phyloP scores from a whole-genome alignment of 2,113 vertebrate genomes.

The Chascanopsetta lugubris region DNA sequence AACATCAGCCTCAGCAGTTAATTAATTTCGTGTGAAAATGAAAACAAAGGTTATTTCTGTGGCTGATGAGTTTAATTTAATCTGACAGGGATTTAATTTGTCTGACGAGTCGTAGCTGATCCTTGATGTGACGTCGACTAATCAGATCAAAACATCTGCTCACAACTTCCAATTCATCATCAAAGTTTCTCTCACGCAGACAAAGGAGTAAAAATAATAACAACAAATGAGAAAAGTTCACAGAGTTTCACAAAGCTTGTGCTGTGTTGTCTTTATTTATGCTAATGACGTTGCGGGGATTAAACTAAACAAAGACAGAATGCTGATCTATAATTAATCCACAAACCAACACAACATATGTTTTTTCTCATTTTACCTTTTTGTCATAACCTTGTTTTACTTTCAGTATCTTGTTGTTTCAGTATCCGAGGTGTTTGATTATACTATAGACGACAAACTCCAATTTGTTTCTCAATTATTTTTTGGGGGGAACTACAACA shows the following conservation, averaged over 20 bases:
- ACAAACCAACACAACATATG: background rate
- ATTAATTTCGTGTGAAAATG: background rate
- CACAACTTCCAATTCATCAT: background rate
- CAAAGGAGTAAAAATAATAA: background rate
- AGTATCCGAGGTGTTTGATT: background rate
- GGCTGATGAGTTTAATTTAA: conserved; percentile 32
- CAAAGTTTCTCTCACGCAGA: background rate
- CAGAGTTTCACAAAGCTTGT: background rate
- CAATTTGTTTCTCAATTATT: background rate
- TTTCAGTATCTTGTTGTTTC: no score
- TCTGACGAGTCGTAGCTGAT: conserved; percentile 4
- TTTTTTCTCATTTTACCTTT: background rate
- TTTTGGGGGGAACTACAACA: background rate
- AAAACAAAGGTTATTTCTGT: conserved; percentile 2
- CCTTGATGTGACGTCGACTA: conserved; percentile 7
- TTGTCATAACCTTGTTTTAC: background rate
- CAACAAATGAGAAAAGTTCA: background rate
- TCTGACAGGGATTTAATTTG: conserved; percentile 7
- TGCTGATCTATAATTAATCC: background rate
- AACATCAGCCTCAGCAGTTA: conserved; percentile 9
- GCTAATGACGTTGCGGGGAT: background rate
- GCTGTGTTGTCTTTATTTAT: background rate
- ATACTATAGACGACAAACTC: no score
- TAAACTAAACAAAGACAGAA: no score
- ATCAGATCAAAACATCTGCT: background rate